Evolutionary conservation across 2,797 vertebrate genomes (phyloP).

Genomic region (Glyptemys insculpta): DNA sequence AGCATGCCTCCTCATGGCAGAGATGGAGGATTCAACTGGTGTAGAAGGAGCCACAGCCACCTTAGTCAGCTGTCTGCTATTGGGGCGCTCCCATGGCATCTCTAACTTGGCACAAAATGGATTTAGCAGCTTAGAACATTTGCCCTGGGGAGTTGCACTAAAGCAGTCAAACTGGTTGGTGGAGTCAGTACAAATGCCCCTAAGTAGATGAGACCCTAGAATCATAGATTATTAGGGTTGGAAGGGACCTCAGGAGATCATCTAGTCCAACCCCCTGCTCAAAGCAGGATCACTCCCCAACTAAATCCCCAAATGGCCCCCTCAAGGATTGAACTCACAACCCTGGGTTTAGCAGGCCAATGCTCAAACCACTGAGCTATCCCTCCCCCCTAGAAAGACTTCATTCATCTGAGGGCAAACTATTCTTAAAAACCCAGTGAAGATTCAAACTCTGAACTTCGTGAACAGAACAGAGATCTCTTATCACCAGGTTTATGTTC

Average conservation of each 20-base stretch:
- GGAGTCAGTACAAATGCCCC: not conserved
- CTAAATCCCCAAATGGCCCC: too few species aligned
- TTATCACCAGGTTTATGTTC: not conserved
- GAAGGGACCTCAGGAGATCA: too few species aligned
- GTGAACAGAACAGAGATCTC: not conserved
- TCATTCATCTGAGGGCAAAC: not conserved
- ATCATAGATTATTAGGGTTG: too few species aligned
- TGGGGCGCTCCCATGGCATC: not conserved
- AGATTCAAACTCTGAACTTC: not conserved
- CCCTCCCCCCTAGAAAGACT: not conserved
- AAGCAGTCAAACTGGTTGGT: not conserved
- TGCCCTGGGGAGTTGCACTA: not conserved
- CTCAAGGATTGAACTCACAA: too few species aligned
- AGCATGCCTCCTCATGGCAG: not conserved
- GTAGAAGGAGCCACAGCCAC: not conserved
- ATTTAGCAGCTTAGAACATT: not conserved
- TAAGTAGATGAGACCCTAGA: not conserved
- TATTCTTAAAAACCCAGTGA: not conserved
- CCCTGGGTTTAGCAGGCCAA: too few species aligned
- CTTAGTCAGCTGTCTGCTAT: not conserved
- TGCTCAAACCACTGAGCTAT: too few species aligned
- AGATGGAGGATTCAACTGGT: not conserved
- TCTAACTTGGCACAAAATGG: not conserved
- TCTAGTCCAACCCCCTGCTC: too few species aligned
- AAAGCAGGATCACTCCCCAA: too few species aligned